phyloP scores from a whole-genome alignment of 1,140 invertebrate species.

The Argopecten irradians region DNA sequence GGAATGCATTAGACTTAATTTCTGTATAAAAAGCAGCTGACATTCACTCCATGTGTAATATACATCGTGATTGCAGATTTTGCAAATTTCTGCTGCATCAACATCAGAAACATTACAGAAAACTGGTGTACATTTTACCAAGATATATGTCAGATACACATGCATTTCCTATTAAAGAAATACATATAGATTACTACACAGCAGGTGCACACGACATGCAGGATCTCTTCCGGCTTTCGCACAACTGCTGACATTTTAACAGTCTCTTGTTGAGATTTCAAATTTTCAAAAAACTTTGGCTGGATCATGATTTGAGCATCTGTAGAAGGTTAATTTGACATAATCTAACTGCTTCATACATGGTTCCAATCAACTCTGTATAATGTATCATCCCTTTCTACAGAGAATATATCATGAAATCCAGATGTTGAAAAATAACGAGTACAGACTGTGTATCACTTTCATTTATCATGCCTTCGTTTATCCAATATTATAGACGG shows the following conservation, averaged over 20 bases:
- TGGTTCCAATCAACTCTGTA: not conserved
- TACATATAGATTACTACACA: not conserved
- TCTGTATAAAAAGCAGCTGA: not conserved
- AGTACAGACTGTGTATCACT: no score
- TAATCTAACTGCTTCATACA: not conserved
- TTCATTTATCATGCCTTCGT: not conserved
- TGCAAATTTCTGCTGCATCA: not conserved
- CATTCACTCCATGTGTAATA: not conserved
- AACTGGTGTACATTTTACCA: not conserved
- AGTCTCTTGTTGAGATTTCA: not conserved
- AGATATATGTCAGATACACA: constrained; percentile 14
- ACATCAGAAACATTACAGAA: not conserved
- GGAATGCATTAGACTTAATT: not conserved
- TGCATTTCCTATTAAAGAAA: not conserved
- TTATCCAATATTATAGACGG: no score
- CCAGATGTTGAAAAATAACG: not conserved
- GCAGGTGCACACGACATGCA: not conserved
- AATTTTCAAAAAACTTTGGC: not conserved
- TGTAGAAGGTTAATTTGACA: not conserved
- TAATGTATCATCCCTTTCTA: not conserved
- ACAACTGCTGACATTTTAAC: not conserved
- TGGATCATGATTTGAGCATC: not conserved
- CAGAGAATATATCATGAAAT: not conserved
- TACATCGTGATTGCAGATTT: not conserved
- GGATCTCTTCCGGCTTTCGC: not conserved